Conservation (phyloP, 2,888 invertebrate genomes). For the Caenorhabditis afra region DNA sequence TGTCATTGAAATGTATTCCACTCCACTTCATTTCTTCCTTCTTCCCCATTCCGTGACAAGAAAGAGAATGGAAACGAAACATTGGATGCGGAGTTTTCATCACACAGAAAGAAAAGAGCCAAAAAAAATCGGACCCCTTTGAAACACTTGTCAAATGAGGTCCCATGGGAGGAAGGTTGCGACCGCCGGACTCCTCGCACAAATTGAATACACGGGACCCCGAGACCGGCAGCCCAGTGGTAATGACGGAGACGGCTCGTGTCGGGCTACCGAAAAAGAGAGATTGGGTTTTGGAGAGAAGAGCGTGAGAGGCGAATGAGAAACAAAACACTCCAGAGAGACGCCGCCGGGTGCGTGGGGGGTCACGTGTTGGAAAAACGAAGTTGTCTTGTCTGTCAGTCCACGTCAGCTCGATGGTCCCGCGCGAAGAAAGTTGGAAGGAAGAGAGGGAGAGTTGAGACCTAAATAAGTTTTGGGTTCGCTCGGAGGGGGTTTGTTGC, state of each 20-base stretch:
- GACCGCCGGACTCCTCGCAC: slow-evolving; percentile 2
- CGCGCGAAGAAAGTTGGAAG: neutral
- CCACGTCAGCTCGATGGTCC: slow-evolving; percentile 23
- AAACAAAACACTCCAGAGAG: slow-evolving; percentile 50
- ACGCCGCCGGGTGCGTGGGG: neutral
- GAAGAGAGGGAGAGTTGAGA: neutral
- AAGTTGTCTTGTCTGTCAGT: slow-evolving; percentile 9
- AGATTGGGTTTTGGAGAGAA: no score
- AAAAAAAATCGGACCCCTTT: slow-evolving; percentile 18
- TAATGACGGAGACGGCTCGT: slow-evolving; percentile 36
- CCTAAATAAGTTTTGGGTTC: slow-evolving; percentile 27
- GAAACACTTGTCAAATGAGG: slow-evolving; percentile 60
- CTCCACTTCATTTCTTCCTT: no score
- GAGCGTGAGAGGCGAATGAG: neutral
- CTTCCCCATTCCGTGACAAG: no score
- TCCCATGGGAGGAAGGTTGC: slow-evolving; percentile 37
- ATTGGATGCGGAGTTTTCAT: no score
- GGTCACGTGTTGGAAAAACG: slow-evolving; percentile 36
- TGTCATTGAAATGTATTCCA: no score
- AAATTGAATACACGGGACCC: slow-evolving; percentile 47
- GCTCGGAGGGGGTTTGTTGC: neutral
- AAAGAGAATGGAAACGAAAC: neutral
- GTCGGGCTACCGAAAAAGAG: neutral
- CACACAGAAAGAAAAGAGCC: no score
- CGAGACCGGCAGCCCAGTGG: slow-evolving; percentile 19